Conservation (phyloP, 2,888 invertebrate genomes). For the Campopleginae sp. region DNA sequence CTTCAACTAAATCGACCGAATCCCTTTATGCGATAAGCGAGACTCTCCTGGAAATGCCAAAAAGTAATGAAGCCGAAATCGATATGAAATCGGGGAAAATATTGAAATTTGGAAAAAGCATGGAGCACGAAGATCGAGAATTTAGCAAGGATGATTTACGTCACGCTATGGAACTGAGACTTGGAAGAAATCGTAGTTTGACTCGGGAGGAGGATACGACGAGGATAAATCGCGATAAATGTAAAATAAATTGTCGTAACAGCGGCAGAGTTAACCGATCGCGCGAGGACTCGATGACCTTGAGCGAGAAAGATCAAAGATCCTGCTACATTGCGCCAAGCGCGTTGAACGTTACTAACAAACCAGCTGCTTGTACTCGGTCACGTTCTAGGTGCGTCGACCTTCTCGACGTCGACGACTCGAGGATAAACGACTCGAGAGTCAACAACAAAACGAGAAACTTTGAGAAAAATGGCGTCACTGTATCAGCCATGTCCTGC, state of each 20-base stretch:
- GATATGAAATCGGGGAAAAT: constrained; percentile 12
- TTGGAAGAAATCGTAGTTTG: constrained; percentile 25
- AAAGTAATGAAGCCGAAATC: constrained; percentile 13
- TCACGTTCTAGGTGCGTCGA: constrained; percentile 62
- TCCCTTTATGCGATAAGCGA: constrained; percentile 79
- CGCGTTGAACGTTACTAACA: constrained; percentile 5
- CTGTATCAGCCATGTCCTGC: constrained; percentile 54
- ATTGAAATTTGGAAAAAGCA: constrained; percentile 34
- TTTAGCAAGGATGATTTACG: constrained; percentile 15
- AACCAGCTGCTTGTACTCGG: constrained; percentile 47
- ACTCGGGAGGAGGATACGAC: constrained; percentile 8
- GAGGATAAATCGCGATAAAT: constrained; percentile 38
- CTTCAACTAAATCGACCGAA: constrained; percentile 79
- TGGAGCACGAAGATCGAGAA: constrained; percentile 30
- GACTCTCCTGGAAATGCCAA: constrained; percentile 68
- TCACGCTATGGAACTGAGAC: constrained; percentile 20
- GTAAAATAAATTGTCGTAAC: constrained; percentile 34
- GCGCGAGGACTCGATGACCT: constrained; percentile 59
- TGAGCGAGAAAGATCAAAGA: constrained; percentile 65
- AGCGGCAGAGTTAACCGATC: constrained; percentile 25
- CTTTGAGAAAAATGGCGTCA: constrained; percentile 53
- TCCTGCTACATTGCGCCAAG: constrained; percentile 26
- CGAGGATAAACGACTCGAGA: constrained; percentile 43
- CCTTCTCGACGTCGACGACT: constrained; percentile 67
- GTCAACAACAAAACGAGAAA: constrained; percentile 51